Evolutionary conservation across 2,888 invertebrate genomes (phyloP), one percentile per base, ranked within the genome.

Genomic region (Parasteatoda lunata): DNA sequence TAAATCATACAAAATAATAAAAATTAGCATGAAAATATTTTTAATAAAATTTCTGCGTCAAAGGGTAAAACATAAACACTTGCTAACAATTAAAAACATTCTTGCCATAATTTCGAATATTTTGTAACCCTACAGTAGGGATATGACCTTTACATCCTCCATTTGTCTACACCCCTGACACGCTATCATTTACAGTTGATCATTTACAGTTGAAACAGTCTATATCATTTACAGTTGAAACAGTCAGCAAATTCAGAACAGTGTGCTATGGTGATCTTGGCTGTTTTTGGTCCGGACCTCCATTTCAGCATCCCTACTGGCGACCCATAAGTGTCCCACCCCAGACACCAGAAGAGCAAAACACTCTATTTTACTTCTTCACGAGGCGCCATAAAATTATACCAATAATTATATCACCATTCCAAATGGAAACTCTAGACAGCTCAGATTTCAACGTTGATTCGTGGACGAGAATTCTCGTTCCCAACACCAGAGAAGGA

Each of bases 261-360:
- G 77, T 78, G 9, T 85, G 85, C 54, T 85, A 85, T 45, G 75
- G 48, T 30, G 66, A 88, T 4, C 64, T 89, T 48, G 89, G 89
- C 9, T 89, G 89, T 68, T 89, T 89, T 65, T 71, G 45, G 30
- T 88, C 64, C 4, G 89, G 83, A 0, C 70, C 78, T 0, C 84
- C 89, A 13, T 89, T 89, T 51, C 52, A 77, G 52, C 77, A 89
- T 64, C 84, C 88, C 5, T 30, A 77, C 30, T 72, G 51, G 51
- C 84, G 89, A 3, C 89, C 89, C 51, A 84, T 89, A 76, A 89
- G 89, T 9, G 15, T 88, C 3, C 75, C 76, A 7, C 89, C 89
- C 3, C 47, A 76, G 70, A 69, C 76, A 0, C 85, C 83, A 0
- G 71, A 81, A 4, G 30, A 71, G n/a, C 69, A 88, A 7, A 52